Evolutionary conservation across 2,888 invertebrate species (phyloP), one percentile per base, ranked within the genome.

Genomic region (Tuta absoluta): DNA sequence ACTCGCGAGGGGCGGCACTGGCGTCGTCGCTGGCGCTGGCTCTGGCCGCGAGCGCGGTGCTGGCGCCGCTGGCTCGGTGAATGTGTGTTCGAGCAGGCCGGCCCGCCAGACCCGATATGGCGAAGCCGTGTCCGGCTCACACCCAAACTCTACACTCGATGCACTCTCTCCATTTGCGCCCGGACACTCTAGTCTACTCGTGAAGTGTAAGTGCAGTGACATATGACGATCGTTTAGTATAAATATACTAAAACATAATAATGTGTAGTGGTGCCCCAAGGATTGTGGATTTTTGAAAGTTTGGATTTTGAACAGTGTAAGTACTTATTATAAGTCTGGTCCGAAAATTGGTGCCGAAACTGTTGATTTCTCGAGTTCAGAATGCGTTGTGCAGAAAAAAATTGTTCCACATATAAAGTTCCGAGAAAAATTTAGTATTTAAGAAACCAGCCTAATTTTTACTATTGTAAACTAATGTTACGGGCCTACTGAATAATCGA

Each of bases 51-150:
- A 85, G 85, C 65, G 89, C 91, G 37, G 90, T 92, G 53, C 72
- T 92, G 70, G 89, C 91, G 4, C 91, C 90, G 0, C 82, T 91
- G 85, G 89, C 88, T 80, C 91, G 92, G 92, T 92, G 92, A 92
- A 92, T 89, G 87, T 89, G 89, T 80, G 89, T 88, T 75, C 77
- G 87, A 81, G 89, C 88, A 79, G 85, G 88, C 67, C 80, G 86
- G 67, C 85, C 85, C 38, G 85, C 85, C 80, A 89, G 88, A 69
- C 89, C 89, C 68, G 86, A 89, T 77, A 80, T 85, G 66, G 90
- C 85, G 61, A 91, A 91, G 77, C 91, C 91, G 69, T 87, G 87
- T 71, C 87, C 89, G 66, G 80, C 89, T 68, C 85, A 85, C 72
- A 80, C 86, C 64, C 87, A 87, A 66, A 88, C 89, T 21, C 75